Evolutionary conservation across 2,113 vertebrate species (phyloP), one percentile per base, ranked within the genome.

Genomic region (Hippocampus guttulatus): DNA sequence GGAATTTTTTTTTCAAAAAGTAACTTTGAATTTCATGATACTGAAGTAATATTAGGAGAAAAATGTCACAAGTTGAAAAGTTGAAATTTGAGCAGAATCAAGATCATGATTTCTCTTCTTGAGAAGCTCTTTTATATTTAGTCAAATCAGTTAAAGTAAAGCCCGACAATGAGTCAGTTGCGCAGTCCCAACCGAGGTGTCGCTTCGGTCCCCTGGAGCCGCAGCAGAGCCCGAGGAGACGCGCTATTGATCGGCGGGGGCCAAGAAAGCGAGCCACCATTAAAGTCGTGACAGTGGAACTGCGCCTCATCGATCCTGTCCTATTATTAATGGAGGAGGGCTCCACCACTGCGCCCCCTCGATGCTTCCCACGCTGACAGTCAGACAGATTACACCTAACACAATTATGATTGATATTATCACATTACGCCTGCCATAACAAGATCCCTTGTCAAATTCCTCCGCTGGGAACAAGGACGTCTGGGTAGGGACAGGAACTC

Each of bases 341-440:
- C 92, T 88, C 84, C 88, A 86, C 88, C 85, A 86, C 92, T 90
- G 18, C 7, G 87, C 88, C 88, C 86, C 85, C 91, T 95, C 93
- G 93, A 92, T 90, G 93, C 91, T 79, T 90, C 86, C 87, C 93
- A 92, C 91, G 88, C 92, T 96, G 96, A 93, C 92, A 95, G 93
- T 93, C 92, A 92, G 74, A 94, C 93, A 92, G 93, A 94, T 96
- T 93, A 94, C 93, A 92, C 93, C 94, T 95, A 95, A 95, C 94
- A 92, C 94, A 93, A 95, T 96, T 95, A 95, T 93, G 92, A 94
- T 91, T 92, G 94, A 95, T 93, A 92, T 93, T 92, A 95, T 95
- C 93, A 93, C 92, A 94, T 95, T 92, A 94, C 90, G 90, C 86
- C 84, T 71, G 75, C 79, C 86, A 89, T 78, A 67, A 86, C 89